Evolutionary conservation across 1,140 invertebrate genomes (phyloP).

Genomic region (Drosophila ironensis): DNA sequence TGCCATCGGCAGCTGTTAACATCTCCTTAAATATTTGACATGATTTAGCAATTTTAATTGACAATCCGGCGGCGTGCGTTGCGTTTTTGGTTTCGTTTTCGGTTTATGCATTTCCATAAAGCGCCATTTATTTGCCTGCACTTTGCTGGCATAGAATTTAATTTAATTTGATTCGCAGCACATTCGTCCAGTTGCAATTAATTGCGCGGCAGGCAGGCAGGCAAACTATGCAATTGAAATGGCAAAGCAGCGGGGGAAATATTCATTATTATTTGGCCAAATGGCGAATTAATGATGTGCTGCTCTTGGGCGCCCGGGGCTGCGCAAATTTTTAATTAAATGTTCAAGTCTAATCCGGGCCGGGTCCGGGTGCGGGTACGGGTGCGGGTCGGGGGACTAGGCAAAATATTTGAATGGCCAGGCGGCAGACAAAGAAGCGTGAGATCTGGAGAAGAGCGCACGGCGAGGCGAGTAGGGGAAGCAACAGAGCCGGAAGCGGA

Average conservation of each 20-base stretch:
- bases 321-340: conserved; percentile 56
- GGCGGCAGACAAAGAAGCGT: conserved; percentile 31
- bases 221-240: conserved; percentile 23
- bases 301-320: conserved; percentile 4
- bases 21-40: conserved; percentile 10
- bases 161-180: conserved; percentile 26
- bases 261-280: conserved; percentile 40
- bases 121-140: background rate
- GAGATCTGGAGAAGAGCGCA: background rate
- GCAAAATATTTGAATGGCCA: conserved; percentile 40
- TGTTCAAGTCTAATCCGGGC: conserved; percentile 31
- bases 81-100: background rate
- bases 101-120: conserved; percentile 22
- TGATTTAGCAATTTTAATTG: conserved; percentile 4
- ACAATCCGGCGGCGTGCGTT: background rate
- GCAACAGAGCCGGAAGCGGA: conserved; percentile 16
- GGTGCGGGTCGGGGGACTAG: background rate
- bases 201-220: conserved; percentile 39
- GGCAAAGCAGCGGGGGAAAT: conserved; percentile 18
- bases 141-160: conserved; percentile 28
- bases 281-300: conserved; percentile 46
- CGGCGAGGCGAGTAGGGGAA: too few relatives aligned
- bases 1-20: background rate
- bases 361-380: background rate
- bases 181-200: conserved; percentile 60